A percentile compares a stretch with the other conserved stretches of the same genome.
Evolutionary conservation across 2,888 invertebrate species (phyloP).

Genomic region (Onchidella celtica): DNA sequence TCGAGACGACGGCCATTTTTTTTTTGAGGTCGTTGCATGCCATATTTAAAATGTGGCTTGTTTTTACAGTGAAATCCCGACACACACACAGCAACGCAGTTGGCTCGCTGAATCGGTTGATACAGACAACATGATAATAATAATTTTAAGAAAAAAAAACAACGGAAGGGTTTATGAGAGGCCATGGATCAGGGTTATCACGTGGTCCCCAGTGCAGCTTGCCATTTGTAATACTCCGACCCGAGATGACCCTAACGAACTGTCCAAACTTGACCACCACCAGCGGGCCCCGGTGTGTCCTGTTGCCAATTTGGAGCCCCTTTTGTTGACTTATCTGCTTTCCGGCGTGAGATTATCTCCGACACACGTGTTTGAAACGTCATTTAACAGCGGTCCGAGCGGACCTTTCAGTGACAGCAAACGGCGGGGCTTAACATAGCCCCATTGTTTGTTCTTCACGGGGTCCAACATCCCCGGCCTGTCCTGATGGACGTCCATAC

Average conservation of each 20-base stretch:
- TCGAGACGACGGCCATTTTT: too few species aligned
- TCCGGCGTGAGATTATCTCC: not conserved
- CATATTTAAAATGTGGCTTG: too few species aligned
- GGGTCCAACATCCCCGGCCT: not conserved
- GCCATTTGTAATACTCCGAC: not conserved
- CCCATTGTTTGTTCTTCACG: not conserved
- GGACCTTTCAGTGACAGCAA: not conserved
- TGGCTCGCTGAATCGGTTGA: too few species aligned
- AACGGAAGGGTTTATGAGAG: not conserved
- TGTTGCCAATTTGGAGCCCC: not conserved
- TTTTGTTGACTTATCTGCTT: not conserved
- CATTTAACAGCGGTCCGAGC: not conserved
- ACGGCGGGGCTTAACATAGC: not conserved
- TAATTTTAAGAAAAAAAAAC: not conserved
- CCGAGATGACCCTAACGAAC: not conserved
- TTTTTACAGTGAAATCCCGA: too few species aligned
- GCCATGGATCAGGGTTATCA: not conserved
- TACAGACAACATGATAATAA: too few species aligned
- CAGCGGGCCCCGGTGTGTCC: too few species aligned
- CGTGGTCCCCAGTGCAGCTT: not conserved
- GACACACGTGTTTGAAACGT: not conserved
- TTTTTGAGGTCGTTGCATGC: too few species aligned
- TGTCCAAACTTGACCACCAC: not conserved
- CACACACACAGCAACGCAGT: too few species aligned
- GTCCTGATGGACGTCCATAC: not conserved